Conservation (phyloP, 2,113 vertebrate genomes). For the Dendropsophus ebraccatus region DNA sequence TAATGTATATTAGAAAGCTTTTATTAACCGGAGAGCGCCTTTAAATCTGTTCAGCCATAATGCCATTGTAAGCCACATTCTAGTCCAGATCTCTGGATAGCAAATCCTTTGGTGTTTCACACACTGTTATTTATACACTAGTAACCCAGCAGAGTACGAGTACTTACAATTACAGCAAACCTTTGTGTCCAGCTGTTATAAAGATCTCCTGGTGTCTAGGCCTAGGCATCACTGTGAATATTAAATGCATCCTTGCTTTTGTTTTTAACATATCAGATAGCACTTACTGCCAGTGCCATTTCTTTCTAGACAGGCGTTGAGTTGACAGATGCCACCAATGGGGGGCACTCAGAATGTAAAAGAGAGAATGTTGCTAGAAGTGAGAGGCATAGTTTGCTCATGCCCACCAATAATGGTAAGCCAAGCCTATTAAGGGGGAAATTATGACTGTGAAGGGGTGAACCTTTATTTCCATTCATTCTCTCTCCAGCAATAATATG, state of each 20-base stretch:
- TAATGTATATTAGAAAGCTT: no score
- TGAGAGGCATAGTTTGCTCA: background rate
- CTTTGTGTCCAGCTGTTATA: slow-evolving; percentile 10
- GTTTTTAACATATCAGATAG: background rate
- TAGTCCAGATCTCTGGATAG: background rate
- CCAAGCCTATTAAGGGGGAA: background rate
- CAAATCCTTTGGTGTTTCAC: background rate
- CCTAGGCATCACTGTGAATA: background rate
- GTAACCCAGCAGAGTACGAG: background rate
- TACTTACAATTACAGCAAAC: background rate
- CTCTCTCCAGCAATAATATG: background rate
- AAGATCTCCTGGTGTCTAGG: background rate
- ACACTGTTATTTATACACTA: background rate
- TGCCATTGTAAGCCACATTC: background rate
- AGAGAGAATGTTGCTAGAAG: background rate
- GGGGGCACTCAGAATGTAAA: background rate
- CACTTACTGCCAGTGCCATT: background rate
- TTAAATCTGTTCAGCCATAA: background rate
- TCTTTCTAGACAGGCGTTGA: background rate
- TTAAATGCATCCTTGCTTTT: background rate
- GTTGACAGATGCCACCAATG: background rate
- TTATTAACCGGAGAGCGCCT: no score
- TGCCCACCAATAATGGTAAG: background rate
- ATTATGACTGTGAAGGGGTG: background rate
- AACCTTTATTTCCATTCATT: background rate